Evolutionary conservation across 2,888 invertebrate species (phyloP).

Genomic region (Caenorhabditis macrosperma): DNA sequence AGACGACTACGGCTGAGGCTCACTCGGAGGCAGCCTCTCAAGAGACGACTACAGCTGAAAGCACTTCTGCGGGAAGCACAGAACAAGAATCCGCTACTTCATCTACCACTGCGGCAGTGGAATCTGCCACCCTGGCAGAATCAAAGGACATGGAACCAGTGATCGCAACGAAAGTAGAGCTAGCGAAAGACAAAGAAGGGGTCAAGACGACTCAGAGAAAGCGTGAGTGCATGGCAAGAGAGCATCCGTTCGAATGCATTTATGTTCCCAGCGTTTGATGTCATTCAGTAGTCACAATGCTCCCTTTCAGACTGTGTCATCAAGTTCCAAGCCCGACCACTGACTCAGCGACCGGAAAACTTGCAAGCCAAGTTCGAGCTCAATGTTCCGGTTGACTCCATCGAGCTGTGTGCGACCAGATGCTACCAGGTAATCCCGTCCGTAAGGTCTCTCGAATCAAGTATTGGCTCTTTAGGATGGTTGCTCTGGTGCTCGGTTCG

Average conservation of each 20-base stretch:
- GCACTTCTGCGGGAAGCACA: background rate
- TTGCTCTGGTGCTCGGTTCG: constrained; percentile 73
- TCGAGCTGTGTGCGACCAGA: constrained; percentile 74
- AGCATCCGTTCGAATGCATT: background rate
- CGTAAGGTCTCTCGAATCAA: background rate
- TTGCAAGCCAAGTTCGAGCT: constrained; percentile 72
- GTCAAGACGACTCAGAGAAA: constrained; percentile 59
- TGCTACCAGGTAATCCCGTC: constrained; percentile 70
- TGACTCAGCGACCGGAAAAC: constrained; percentile 68
- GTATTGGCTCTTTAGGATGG: constrained; percentile 65
- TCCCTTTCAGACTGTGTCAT: constrained; percentile 72
- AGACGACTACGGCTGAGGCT: constrained; percentile 23
- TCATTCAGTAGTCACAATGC: background rate
- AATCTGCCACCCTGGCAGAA: constrained; percentile 33
- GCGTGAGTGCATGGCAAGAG: constrained; percentile 43
- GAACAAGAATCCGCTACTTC: background rate
- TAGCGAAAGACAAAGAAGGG: constrained; percentile 53
- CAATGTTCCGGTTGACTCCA: constrained; percentile 68
- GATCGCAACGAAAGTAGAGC: constrained; percentile 56
- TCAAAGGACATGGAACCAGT: constrained; percentile 54
- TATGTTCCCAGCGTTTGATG: background rate
- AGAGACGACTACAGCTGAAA: background rate
- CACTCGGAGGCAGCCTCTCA: background rate
- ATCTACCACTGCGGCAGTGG: constrained; percentile 8
- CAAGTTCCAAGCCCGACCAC: constrained; percentile 75